Percentiles rank a stretch among this genome's conserved stretches.
Evolutionary conservation across 2,888 invertebrate species (phyloP).

Genomic region (Acheta domesticus): DNA sequence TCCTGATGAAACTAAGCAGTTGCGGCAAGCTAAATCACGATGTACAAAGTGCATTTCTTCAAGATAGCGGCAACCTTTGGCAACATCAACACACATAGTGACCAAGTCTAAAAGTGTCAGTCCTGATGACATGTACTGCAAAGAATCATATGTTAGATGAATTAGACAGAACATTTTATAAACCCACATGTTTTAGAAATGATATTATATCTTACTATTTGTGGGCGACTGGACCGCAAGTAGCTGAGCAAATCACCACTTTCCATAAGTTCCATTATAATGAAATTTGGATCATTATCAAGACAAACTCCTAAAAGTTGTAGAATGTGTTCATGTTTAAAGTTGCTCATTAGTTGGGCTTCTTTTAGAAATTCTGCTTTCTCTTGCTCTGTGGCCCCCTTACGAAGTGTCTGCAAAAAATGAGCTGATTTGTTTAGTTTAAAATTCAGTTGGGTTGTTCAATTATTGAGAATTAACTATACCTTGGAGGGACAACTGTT

Average conservation of each 20-base stretch:
- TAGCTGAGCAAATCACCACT: slow-evolving; percentile 93
- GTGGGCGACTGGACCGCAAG: slow-evolving; percentile 74
- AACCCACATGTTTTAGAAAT: neutral
- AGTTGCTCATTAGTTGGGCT: slow-evolving; percentile 95
- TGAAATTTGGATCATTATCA: slow-evolving; percentile 87
- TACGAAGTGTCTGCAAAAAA: slow-evolving; percentile 71
- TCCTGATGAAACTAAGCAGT: slow-evolving; percentile 82
- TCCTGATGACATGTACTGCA: slow-evolving; percentile 60
- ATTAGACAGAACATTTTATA: neutral
- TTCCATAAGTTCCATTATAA: slow-evolving; percentile 97
- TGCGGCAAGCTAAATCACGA: slow-evolving; percentile 91
- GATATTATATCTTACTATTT: slow-evolving; percentile 54
- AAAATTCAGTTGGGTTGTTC: neutral
- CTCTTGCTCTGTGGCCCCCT: slow-evolving; percentile 86
- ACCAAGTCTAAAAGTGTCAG: slow-evolving; percentile 80
- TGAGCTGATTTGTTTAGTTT: neutral
- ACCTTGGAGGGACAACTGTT: neutral
- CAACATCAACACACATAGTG: slow-evolving; percentile 92
- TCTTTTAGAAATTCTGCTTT: slow-evolving; percentile 94
- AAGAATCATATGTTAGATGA: slow-evolving; percentile 18
- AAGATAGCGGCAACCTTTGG: slow-evolving; percentile 89
- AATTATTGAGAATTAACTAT: too few relatives aligned
- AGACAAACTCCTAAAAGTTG: slow-evolving; percentile 90
- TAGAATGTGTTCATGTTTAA: slow-evolving; percentile 93
- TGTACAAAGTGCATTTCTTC: slow-evolving; percentile 98